Conservation (phyloP, 2,797 vertebrate genomes). For the Anisognathus igniventris region DNA sequence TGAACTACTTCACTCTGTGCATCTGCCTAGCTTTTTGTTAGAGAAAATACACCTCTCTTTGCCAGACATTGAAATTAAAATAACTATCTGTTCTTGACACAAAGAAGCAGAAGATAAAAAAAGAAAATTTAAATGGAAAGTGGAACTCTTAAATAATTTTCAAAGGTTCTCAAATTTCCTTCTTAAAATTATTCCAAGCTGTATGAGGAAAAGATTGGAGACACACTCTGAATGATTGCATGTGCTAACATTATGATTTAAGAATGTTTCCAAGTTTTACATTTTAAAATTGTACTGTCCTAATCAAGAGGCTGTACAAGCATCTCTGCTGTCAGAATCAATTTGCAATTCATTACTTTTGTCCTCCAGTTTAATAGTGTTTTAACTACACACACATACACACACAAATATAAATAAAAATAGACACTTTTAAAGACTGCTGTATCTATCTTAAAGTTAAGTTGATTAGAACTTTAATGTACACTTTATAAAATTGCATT, state of each 20-base stretch:
- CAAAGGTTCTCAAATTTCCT: neutral
- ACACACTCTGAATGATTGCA: neutral
- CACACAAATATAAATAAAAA: neutral
- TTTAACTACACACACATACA: neutral
- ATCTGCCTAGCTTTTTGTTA: neutral
- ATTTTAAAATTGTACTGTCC: neutral
- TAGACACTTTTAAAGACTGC: neutral
- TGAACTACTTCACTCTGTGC: neutral
- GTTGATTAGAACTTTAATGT: neutral
- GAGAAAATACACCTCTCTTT: neutral
- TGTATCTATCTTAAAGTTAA: neutral
- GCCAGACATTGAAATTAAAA: slow-evolving; percentile 9
- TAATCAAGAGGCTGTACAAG: neutral
- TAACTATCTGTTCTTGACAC: neutral
- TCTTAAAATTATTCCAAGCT: neutral
- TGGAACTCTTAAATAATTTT: neutral
- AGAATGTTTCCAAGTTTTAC: neutral
- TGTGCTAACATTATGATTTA: neutral
- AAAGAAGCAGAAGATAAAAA: neutral
- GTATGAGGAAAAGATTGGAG: neutral
- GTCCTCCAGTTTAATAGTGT: neutral
- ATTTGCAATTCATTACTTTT: neutral
- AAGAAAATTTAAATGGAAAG: neutral
- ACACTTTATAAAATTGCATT: neutral
- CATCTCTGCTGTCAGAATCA: neutral